Conservation (phyloP, 2,797 vertebrate genomes). For the Nyctibius grandis region DNA sequence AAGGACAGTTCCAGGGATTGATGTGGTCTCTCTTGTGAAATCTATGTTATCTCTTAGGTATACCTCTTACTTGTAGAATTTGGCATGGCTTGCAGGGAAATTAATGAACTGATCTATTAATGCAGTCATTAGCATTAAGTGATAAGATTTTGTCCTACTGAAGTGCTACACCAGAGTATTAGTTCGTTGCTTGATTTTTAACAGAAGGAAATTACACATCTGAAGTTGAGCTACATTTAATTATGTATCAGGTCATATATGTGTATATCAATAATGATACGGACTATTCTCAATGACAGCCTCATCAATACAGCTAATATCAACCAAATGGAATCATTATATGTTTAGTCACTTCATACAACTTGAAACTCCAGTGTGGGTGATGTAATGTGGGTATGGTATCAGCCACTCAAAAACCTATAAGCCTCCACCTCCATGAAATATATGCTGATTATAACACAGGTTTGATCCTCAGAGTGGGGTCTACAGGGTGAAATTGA, state of each 20-base stretch:
- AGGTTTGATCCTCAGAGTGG: not conserved
- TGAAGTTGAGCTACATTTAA: not conserved
- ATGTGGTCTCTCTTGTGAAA: not conserved
- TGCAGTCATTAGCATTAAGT: not conserved
- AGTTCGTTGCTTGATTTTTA: not conserved
- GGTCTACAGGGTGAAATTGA: not conserved
- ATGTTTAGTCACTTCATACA: not conserved
- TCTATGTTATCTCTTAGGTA: not conserved
- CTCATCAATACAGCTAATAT: not conserved
- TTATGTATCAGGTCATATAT: not conserved
- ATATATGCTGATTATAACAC: not conserved
- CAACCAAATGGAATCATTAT: not conserved
- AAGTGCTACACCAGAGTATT: not conserved
- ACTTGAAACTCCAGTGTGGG: not conserved
- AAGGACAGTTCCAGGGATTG: not conserved
- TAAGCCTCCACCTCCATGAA: not conserved
- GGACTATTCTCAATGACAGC: not conserved
- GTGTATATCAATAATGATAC: not conserved
- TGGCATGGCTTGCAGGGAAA: not conserved
- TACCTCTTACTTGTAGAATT: not conserved
- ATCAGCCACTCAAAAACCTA: not conserved
- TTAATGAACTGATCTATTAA: not conserved
- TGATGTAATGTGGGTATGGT: not conserved
- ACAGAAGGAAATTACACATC: not conserved
- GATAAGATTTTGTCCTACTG: not conserved